Base-by-base conservation (phyloP, 2,797 vertebrate genomes). In the Cyclopterus lumpus region DNA sequence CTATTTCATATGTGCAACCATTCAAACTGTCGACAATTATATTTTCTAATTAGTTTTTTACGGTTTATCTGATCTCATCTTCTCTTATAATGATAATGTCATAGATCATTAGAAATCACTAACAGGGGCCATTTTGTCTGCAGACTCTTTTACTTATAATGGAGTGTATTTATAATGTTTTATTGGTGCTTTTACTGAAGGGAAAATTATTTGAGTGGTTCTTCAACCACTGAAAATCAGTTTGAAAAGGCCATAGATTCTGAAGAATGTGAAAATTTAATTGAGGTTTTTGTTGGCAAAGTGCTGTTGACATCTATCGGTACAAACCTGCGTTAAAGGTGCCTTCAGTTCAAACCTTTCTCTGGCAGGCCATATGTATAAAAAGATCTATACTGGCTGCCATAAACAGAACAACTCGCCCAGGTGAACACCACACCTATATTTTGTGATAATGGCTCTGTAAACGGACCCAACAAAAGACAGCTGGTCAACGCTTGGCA, bases 361-460 rank as follows among this genome's bases (percentile, higher is more conserved):
- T 61, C 62, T 24, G 11, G 60, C 67, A 18, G 54, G 34, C 11
- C 32, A 57, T 26, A 38, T 20, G n/a, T 53, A 59, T 15, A 51
- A 53, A 8, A 38, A 46, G 34, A 58, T 61, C 11, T 54, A 1
- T 28, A 12, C 48, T 46, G n/a, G 15, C 10, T 20, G 44, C n/a
- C n/a, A 6, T 28, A 48, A 67, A 67, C 26, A 72, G 30, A 28
- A 16, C 49, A 68, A 64, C 32, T 74, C 32, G 20, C 34, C 28
- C 53, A 62, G 71, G 59, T 80, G 26, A 55, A 53, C 16, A 12
- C 61, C 71, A 68, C 82, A 73, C 81, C 64, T 24, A n/a, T 65
- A 58, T 71, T 77, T 63, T 28, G 36, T 32, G 6, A 63, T 30
- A 61, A 69, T 10, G 15, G 6, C 57, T 75, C n/a, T 26, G 22